Percentiles rank a stretch among this genome's conserved stretches.
phyloP scores from a whole-genome alignment of 1,140 invertebrate genomes.

The Ctenoplectra terminalis region DNA sequence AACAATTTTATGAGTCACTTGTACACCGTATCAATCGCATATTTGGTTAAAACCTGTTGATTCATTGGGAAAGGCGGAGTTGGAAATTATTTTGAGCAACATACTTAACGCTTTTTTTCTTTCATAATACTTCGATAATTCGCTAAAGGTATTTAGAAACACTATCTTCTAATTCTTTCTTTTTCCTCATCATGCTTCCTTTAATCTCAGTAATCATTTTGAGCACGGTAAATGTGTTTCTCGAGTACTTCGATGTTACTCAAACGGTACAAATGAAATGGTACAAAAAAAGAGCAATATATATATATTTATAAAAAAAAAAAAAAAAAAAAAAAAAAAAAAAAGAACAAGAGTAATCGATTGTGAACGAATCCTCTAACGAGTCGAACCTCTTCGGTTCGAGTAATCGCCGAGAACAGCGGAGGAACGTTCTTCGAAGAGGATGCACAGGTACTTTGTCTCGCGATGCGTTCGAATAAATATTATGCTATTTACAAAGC shows the following conservation, averaged over 20 bases:
- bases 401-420: background rate
- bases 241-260: background rate
- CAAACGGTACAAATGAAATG: background rate
- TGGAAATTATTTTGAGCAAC: background rate
- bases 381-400: background rate
- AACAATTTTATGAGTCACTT: background rate
- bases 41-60: background rate
- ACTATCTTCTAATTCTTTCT: background rate
- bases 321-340: background rate
- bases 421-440: slow-evolving; percentile 20
- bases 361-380: slow-evolving; percentile 27
- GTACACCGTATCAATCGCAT: background rate
- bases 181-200: background rate
- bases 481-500: slow-evolving; percentile 64
- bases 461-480: slow-evolving; percentile 59
- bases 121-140: background rate
- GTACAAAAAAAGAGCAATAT: background rate
- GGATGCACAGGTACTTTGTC: slow-evolving; percentile 47
- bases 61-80: background rate
- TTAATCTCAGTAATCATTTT: background rate
- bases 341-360: background rate
- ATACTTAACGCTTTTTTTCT: background rate
- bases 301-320: no score
- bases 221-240: background rate
- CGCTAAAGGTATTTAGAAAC: background rate